Conservation (phyloP, 2,888 invertebrate genomes). For the Drosophila tanythrix region DNA sequence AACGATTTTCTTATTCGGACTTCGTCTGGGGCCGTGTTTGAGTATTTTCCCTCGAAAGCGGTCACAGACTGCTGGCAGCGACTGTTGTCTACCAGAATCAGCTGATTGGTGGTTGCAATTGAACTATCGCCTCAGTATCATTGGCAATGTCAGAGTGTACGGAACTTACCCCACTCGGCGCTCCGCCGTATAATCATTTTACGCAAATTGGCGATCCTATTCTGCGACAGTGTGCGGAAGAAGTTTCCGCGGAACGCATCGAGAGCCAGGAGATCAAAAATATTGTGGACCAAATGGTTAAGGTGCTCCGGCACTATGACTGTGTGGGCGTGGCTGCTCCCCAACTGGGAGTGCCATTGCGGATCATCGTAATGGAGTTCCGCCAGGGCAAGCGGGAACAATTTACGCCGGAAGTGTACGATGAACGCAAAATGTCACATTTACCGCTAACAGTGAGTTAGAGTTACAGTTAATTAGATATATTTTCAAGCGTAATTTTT, state of each 20-base stretch:
- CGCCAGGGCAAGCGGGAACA: slow-evolving; percentile 85
- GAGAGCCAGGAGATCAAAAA: slow-evolving; percentile 86
- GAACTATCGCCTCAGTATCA: not conserved
- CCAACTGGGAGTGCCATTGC: slow-evolving; percentile 89
- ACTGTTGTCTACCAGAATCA: slow-evolving; percentile 8
- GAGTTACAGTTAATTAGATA: not conserved
- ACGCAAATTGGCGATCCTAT: slow-evolving; percentile 92
- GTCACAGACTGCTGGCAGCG: not conserved
- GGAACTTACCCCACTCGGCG: slow-evolving; percentile 10
- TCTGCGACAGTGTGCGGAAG: slow-evolving; percentile 87
- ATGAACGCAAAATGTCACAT: slow-evolving; percentile 86
- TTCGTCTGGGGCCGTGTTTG: not conserved
- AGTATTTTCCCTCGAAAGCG: not conserved
- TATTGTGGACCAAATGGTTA: slow-evolving; percentile 86
- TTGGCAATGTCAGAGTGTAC: slow-evolving; percentile 35
- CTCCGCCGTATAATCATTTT: slow-evolving; percentile 89
- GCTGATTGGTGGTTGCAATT: slow-evolving; percentile 13
- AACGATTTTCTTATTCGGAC: not conserved
- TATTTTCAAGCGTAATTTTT: not conserved
- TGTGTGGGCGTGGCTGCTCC: slow-evolving; percentile 90
- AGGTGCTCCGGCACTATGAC: slow-evolving; percentile 87
- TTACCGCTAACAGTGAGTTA: slow-evolving; percentile 87
- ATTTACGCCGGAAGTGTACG: slow-evolving; percentile 80
- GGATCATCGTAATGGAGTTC: slow-evolving; percentile 88
- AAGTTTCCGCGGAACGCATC: slow-evolving; percentile 86